Evolutionary conservation across 30 jellyfish, hydroid and myxozoan species (phyloP), one percentile per base, ranked within the genome.

Genomic region (Morbakka virulenta): DNA sequence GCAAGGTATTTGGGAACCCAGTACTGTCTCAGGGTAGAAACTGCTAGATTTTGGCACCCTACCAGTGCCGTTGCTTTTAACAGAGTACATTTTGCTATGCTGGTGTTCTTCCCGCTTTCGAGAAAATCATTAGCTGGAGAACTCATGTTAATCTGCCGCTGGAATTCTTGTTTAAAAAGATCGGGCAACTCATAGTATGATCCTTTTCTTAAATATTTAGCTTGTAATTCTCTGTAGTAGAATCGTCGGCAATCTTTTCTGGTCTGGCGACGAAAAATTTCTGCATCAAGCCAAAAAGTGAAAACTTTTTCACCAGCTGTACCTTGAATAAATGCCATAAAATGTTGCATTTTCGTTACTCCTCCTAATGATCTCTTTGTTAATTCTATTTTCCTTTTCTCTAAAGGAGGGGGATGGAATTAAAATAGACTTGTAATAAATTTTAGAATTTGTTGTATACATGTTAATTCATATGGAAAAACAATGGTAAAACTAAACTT

Each of bases 221-320:
- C 90, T 72, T 82, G 89, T 24, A 89, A 69, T 49, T 89, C 95
- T 62, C 84, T 61, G 17, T 82, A 72, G 32, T 63, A 77, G 64
- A 89, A 89, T 69, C 93, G 28, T 2, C 87, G 87, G 72, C 96
- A 80, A 78, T 80, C 89, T 17, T 64, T 63, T 47, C 20, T 21
- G n/a, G 93, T 92, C 64, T 91, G 98, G 30, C 96, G 74, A 4
- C 92, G 86, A 69, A 49, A 92, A 57, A 84, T 57, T 57, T 92
- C 98, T 0, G 94, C 89, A 36, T 93, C 98, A 35, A 85, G 41
- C 98, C 98, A 92, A 52, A 85, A 92, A 24, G 81, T 57, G 20
- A 85, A 2, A 3, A 85, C 83, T 26, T 76, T 63, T 24, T 80
- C 96, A 14, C 98, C 98, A 66, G 82, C 67, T 9, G 98, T 65